Conservation (phyloP, 53 echinoderm and acorn worm genomes). For the Mesocentrotus franciscanus region DNA sequence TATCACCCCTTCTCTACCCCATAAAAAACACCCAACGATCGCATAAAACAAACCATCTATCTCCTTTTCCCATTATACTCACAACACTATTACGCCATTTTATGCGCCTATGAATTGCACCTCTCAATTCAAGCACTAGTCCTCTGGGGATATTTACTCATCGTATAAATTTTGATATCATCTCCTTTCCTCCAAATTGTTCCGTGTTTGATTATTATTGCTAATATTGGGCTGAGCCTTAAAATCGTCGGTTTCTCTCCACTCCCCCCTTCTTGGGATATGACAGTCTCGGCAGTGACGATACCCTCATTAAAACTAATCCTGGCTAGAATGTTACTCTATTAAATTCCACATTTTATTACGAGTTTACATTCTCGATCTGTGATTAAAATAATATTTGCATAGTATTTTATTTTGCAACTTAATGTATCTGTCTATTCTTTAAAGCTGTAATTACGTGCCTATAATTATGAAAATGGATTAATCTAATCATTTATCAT, state of each 20-base stretch:
- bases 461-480: too few species aligned
- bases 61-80: conserved; percentile 31
- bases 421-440: too few species aligned
- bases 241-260: background rate
- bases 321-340: background rate
- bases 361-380: background rate
- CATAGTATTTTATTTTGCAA: too few species aligned
- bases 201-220: background rate
- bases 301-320: background rate
- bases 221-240: background rate
- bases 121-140: background rate
- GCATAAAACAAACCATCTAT: conserved; percentile 66
- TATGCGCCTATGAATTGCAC: conserved; percentile 52
- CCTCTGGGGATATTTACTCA: conserved; percentile 41
- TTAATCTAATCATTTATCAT: too few species aligned
- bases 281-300: too few species aligned
- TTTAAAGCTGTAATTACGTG: too few species aligned
- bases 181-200: background rate
- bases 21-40: conserved; percentile 67
- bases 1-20: conserved; percentile 51
- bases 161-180: conserved; percentile 51
- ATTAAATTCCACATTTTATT: background rate
- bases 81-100: conserved; percentile 28
- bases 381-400: background rate
- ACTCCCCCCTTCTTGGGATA: background rate